Percentiles rank a stretch among this genome's conserved stretches.
Evolutionary conservation across 2,113 vertebrate genomes (phyloP).

Genomic region (Zapornia atra): DNA sequence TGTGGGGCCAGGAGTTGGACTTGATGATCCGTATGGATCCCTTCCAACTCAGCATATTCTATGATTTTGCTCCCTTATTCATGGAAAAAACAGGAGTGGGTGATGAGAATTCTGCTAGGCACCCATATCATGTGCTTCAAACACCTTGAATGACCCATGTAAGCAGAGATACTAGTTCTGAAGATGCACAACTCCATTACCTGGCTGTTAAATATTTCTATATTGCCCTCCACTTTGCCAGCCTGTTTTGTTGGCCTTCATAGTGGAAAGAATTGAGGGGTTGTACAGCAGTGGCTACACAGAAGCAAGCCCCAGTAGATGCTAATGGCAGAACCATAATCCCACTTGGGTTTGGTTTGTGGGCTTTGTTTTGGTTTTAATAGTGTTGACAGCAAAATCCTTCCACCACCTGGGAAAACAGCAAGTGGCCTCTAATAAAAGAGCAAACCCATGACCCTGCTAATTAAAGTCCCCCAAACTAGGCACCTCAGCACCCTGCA

Average conservation of each 20-base stretch:
- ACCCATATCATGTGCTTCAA: neutral
- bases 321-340: neutral
- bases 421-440: neutral
- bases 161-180: neutral
- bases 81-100: neutral
- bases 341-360: constrained; percentile 17
- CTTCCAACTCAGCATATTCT: no score
- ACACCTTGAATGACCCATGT: neutral
- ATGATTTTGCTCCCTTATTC: neutral
- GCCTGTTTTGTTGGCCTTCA: neutral
- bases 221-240: neutral
- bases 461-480: neutral
- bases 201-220: neutral
- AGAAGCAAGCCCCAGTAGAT: neutral
- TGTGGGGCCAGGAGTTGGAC: no score
- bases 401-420: constrained; percentile 60
- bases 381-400: neutral
- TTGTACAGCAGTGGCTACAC: neutral
- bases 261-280: neutral
- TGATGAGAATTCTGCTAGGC: neutral
- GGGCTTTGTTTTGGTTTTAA: neutral
- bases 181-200: neutral
- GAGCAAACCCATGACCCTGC: neutral
- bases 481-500: neutral
- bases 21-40: no score